Percentiles rank a stretch among this genome's conserved stretches.
These are phyloP conservation scores for Hirudinaria manillensis DNA, from an alignment of 2,888 invertebrate genomes.

Conservation along the genomic window DNA sequence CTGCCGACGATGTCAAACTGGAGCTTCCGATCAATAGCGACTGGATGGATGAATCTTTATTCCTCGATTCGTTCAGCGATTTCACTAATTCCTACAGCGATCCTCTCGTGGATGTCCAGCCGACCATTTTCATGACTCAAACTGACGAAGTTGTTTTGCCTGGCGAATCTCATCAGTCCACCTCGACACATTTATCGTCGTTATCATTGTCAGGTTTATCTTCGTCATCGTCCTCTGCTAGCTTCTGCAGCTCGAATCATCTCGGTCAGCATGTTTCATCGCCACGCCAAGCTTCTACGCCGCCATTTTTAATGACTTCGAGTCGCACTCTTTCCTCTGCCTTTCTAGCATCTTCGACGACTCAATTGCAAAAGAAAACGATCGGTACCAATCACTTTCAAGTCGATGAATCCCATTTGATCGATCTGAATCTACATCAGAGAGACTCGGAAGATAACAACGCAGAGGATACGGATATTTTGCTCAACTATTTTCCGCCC, in stretches of 20 bases:
- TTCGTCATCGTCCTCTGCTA: not conserved
- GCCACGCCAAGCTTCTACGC: too few species aligned
- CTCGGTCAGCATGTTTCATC: too few species aligned
- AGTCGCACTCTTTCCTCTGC: not conserved
- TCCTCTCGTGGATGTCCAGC: slow-evolving; percentile 1
- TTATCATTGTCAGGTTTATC: slow-evolving; percentile 6
- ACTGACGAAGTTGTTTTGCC: too few species aligned
- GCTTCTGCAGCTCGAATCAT: not conserved
- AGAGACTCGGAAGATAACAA: not conserved
- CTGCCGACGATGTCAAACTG: slow-evolving; percentile 9
- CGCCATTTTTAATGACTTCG: slow-evolving; percentile 2
- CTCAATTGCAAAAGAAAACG: not conserved
- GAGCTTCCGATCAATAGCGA: not conserved
- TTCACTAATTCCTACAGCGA: not conserved
- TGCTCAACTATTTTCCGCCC: slow-evolving; percentile 26
- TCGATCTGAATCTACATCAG: not conserved
- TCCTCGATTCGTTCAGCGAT: slow-evolving; percentile 1
- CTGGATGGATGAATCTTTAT: slow-evolving; percentile 23
- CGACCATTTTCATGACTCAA: not conserved
- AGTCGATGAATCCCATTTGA: too few species aligned
- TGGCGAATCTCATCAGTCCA: not conserved
- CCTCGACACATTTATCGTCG: not conserved
- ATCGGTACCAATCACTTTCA: not conserved
- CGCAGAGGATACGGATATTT: slow-evolving; percentile 1
- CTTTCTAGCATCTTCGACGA: not conserved